A percentile compares a stretch with the other conserved stretches of the same genome.
Conservation (phyloP, 2,797 vertebrate genomes). For the Galaxias olidus region DNA sequence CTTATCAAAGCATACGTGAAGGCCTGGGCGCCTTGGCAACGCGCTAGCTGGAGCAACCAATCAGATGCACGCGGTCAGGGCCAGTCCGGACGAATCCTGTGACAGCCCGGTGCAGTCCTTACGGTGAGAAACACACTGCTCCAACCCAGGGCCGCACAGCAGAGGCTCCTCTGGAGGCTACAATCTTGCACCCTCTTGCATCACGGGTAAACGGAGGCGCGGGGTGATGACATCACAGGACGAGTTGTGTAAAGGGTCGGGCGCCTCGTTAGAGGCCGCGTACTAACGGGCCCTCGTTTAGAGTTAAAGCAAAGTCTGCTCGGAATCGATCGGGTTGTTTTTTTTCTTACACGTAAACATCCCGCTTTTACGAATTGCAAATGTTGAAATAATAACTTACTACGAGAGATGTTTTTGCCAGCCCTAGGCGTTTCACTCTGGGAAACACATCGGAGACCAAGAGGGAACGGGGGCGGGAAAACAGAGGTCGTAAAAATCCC, state of each 20-base stretch:
- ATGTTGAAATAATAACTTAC: neutral
- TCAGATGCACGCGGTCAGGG: constrained; percentile 7
- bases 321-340: neutral
- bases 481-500: no score
- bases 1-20: neutral
- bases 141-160: constrained; percentile 3
- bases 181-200: constrained; percentile 48
- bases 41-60: neutral
- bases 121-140: constrained; percentile 7
- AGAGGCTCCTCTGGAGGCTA: neutral
- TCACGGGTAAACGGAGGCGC: constrained; percentile 30
- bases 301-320: no score
- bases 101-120: no score
- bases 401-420: neutral
- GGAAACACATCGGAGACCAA: no score
- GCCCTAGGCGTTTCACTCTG: no score
- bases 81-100: no score
- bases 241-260: constrained; percentile 9
- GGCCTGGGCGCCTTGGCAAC: neutral
- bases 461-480: no score
- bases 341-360: no score
- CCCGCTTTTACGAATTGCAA: neutral
- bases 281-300: no score
- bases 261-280: neutral
- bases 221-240: constrained; percentile 31